These are phyloP conservation scores for Percopsis transmontana DNA, from an alignment of 2,113 vertebrate genomes.

Conservation along the genomic window DNA sequence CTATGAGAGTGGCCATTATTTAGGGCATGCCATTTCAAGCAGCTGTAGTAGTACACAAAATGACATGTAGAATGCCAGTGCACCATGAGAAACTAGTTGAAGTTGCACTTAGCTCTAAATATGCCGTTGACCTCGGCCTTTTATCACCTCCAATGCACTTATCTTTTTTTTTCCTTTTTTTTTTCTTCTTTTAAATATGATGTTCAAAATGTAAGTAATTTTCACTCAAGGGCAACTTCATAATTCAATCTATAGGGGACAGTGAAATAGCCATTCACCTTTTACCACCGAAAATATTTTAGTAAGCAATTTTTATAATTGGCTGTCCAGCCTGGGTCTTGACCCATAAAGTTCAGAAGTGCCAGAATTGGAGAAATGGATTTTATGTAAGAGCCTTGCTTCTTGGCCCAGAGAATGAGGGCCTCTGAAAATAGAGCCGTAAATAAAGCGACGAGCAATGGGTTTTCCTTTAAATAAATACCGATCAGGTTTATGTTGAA, in stretches of 20 bases:
- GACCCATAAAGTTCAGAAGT: conserved; percentile 79
- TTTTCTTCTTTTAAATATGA: conserved; percentile 59
- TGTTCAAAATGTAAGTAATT: conserved; percentile 80
- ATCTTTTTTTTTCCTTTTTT: no score
- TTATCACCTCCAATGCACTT: conserved; percentile 59
- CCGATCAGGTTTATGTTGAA: conserved; percentile 99
- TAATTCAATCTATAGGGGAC: conserved; percentile 68
- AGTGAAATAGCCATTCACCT: conserved; percentile 72
- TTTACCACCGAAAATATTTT: conserved; percentile 80
- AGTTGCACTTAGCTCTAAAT: conserved; percentile 64
- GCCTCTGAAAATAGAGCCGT: conserved; percentile 89
- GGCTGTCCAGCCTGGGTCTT: conserved; percentile 72
- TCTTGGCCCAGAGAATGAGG: conserved; percentile 78
- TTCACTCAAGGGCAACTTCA: conserved; percentile 74
- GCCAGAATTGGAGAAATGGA: conserved; percentile 77
- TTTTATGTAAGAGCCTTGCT: conserved; percentile 73
- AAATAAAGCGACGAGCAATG: conserved; percentile 99
- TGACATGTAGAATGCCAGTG: conserved; percentile 60
- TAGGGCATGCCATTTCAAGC: conserved; percentile 69
- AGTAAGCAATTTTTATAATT: conserved; percentile 83
- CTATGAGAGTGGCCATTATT: conserved; percentile 81
- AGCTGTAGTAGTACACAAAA: conserved; percentile 54
- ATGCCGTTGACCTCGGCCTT: conserved; percentile 76
- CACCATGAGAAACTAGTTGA: conserved; percentile 55
- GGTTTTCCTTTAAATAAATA: conserved; percentile 99